phyloP scores from a whole-genome alignment of 2,888 invertebrate genomes.

The Eudemis profundana region DNA sequence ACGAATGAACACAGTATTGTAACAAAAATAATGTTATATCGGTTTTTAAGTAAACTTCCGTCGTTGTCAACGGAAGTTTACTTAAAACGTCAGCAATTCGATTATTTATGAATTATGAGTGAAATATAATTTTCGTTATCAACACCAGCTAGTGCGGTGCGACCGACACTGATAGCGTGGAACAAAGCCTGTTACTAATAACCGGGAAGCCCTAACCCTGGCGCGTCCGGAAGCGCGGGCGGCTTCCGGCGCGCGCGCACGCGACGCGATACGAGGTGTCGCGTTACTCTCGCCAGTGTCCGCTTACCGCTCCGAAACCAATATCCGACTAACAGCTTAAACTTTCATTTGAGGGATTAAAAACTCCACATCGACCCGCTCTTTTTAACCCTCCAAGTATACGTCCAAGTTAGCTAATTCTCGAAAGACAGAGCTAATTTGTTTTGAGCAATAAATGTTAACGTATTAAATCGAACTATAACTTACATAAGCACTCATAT shows the following conservation, averaged over 20 bases:
- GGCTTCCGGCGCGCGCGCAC: constrained; percentile 77
- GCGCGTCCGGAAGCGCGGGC: constrained; percentile 63
- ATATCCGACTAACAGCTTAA: constrained; percentile 44
- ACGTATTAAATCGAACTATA: neutral
- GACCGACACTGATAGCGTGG: constrained; percentile 32
- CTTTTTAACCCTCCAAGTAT: neutral
- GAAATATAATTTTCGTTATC: constrained; percentile 16
- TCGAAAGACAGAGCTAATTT: neutral
- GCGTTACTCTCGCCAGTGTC: constrained; percentile 55
- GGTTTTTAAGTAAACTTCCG: too few species aligned
- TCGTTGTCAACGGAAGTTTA: too few species aligned
- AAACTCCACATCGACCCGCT: neutral
- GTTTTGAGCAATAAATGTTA: neutral
- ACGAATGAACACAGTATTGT: too few species aligned
- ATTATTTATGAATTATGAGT: too few species aligned
- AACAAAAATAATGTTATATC: too few species aligned
- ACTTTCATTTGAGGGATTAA: constrained; percentile 4
- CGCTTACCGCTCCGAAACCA: constrained; percentile 55
- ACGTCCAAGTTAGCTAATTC: too few species aligned
- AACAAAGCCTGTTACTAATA: constrained; percentile 41
- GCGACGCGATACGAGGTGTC: constrained; percentile 67
- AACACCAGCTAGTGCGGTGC: constrained; percentile 22
- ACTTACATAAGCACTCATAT: constrained; percentile 1
- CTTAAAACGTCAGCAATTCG: too few species aligned
- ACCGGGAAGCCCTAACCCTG: constrained; percentile 74